Evolutionary conservation across 2,888 invertebrate species (phyloP).

Genomic region (Urechis unicinctus): DNA sequence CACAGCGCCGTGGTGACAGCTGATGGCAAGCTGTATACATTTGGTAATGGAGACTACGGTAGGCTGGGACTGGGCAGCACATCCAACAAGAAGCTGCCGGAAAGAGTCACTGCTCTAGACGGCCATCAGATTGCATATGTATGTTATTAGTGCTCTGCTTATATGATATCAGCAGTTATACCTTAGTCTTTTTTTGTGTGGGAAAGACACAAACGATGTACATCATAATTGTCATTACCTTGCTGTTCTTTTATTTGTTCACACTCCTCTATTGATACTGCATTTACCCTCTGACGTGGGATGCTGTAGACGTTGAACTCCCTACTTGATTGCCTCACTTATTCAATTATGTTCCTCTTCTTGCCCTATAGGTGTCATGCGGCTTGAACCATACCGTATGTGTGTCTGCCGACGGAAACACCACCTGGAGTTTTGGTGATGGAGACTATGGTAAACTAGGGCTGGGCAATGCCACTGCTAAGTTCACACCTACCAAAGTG

Average conservation of each 20-base stretch:
- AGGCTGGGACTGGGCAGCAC: conserved; percentile 58
- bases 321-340: no score
- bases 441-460: conserved; percentile 62
- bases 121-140: conserved; percentile 53
- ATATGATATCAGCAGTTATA: not conserved
- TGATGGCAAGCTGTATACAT: conserved; percentile 62
- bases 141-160: not conserved
- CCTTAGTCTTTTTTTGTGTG: not conserved
- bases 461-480: conserved; percentile 43
- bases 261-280: no score
- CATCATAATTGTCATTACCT: no score
- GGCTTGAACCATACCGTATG: conserved; percentile 63
- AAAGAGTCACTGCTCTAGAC: conserved; percentile 55
- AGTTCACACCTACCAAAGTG: conserved; percentile 52
- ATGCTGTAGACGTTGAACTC: no score
- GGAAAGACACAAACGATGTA: no score
- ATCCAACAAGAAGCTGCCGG: conserved; percentile 60
- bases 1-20: conserved; percentile 62
- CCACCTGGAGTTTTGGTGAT: conserved; percentile 63
- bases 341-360: no score
- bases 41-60: conserved; percentile 64
- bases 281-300: no score
- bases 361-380: conserved; percentile 60
- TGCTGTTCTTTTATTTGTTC: no score
- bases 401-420: conserved; percentile 57